Base-by-base conservation (phyloP, 1,140 invertebrate genomes). In the Pogonognathellus flavescens region DNA sequence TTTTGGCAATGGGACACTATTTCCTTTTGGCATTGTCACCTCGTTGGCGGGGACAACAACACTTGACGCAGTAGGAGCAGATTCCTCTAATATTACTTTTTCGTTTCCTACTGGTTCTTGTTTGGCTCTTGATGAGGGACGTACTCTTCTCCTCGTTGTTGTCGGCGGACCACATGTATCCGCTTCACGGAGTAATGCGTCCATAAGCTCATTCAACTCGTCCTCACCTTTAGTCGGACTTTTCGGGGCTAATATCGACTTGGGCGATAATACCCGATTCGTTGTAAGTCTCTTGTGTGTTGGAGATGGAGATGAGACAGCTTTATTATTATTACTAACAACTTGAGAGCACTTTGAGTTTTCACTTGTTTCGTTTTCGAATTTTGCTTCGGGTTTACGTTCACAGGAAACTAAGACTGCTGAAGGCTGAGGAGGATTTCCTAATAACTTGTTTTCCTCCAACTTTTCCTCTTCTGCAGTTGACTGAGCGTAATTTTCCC, bases 191-290 rank as follows among this genome's bases (percentile, higher is more conserved):
- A 88, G 82, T 14, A 89, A 83, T 41, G 86, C 86, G 84, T 89
- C 87, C 59, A 89, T 86, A n/a, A 89, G 81, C 22, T 87, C 86
- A 59, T 88, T 88, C 55, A 89, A 83, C 20, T 89, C 87, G 25
- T 70, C 60, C 80, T 89, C 87, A 16, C 85, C 76, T 55, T 60
- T 20, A 10, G 53, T 66, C 13, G 80, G 80, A 66, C 80, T 81
- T 57, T 53, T 57, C 8, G 76, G 31, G 13, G 53, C n/a, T 53
- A 25, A 18, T 41, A 76, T 13, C 5, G 57, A 60, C 31, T 52
- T 80, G 50, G 83, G 70, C 16, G 80, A 59, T 52, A 81, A 41
- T 25, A 53, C 85, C 16, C 81, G 85, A n/a, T 76, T 76, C 1
- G 70, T 76, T 76, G 70, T 76, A 14, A 76, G 49, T 76, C 41